A percentile compares a stretch with the other conserved stretches of the same genome.
Evolutionary conservation across 2,797 vertebrate species (phyloP).

Genomic region (Acomys russatus): DNA sequence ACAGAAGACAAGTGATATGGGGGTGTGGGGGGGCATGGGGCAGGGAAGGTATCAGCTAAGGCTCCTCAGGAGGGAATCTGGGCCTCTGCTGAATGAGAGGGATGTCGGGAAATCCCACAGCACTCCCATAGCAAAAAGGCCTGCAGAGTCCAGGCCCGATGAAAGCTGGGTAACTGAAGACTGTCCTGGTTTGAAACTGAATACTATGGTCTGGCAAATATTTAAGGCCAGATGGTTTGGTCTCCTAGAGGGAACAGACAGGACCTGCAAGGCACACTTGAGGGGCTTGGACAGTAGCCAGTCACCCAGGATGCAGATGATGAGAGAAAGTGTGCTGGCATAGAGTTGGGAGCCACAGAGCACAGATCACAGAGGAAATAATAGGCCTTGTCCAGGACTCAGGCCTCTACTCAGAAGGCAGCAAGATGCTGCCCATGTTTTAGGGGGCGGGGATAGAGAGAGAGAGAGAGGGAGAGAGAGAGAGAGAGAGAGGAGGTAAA

Average conservation of each 20-base stretch:
- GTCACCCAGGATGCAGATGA: neutral
- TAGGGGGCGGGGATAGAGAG: neutral
- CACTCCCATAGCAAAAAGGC: neutral
- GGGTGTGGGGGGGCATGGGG: accelerated
- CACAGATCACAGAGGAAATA: neutral
- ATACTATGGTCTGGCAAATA: neutral
- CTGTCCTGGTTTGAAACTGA: neutral
- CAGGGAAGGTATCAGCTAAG: neutral
- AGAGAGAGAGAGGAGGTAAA: neutral
- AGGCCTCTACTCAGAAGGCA: neutral
- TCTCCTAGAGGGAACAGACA: neutral
- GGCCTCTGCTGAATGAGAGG: too few relatives aligned
- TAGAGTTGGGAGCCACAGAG: neutral
- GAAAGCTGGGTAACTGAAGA: neutral
- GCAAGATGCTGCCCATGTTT: neutral
- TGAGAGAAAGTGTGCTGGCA: neutral
- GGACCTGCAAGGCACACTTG: neutral
- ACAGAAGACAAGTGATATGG: neutral
- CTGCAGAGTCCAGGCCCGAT: too few relatives aligned
- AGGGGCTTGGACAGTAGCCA: accelerated
- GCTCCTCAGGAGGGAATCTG: neutral
- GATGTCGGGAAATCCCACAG: accelerated
- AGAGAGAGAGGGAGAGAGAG: too few relatives aligned
- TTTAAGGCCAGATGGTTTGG: neutral
- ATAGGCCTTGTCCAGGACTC: neutral